phyloP scores from a whole-genome alignment of 2,113 vertebrate genomes.

The Triplophysa tibetana region DNA sequence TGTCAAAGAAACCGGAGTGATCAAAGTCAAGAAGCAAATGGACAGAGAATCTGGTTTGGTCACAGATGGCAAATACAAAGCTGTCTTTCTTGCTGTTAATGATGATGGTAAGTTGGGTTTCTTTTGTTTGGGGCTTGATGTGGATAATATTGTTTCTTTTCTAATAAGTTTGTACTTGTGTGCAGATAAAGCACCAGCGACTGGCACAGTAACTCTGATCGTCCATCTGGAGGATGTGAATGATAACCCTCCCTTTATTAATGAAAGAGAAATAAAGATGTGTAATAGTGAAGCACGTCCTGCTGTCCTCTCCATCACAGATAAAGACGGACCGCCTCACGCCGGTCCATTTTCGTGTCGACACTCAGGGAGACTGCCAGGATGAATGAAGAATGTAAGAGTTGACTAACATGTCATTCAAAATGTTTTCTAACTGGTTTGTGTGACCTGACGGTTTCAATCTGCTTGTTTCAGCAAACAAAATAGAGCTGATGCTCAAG shows the following conservation, averaged over 20 bases:
- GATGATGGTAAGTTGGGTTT: slow-evolving; percentile 66
- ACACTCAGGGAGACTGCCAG: slow-evolving; percentile 60
- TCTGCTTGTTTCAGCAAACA: not conserved
- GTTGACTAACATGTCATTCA: not conserved
- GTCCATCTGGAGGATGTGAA: slow-evolving; percentile 68
- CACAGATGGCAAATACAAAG: slow-evolving; percentile 78
- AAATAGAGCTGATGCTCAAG: not conserved
- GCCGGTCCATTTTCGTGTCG: slow-evolving; percentile 74
- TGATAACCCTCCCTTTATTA: slow-evolving; percentile 63
- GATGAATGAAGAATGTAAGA: slow-evolving; percentile 68
- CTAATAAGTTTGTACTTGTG: not conserved
- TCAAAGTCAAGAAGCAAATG: slow-evolving; percentile 70
- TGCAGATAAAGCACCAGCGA: slow-evolving; percentile 62
- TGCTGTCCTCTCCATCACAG: slow-evolving; percentile 55
- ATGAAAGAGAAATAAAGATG: slow-evolving; percentile 47
- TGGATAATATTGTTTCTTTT: slow-evolving; percentile 34
- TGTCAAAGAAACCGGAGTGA: slow-evolving; percentile 68
- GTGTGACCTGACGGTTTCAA: not conserved
- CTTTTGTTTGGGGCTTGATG: slow-evolving; percentile 33
- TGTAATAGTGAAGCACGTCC: slow-evolving; percentile 47
- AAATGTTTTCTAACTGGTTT: not conserved
- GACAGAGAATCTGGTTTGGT: slow-evolving; percentile 76
- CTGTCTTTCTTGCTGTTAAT: slow-evolving; percentile 73
- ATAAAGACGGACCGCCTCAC: slow-evolving; percentile 79
- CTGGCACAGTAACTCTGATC: slow-evolving; percentile 70